Evolutionary conservation across 1,140 invertebrate genomes (phyloP), one percentile per base, ranked within the genome.

Genomic region (Amphibalanus amphitrite): DNA sequence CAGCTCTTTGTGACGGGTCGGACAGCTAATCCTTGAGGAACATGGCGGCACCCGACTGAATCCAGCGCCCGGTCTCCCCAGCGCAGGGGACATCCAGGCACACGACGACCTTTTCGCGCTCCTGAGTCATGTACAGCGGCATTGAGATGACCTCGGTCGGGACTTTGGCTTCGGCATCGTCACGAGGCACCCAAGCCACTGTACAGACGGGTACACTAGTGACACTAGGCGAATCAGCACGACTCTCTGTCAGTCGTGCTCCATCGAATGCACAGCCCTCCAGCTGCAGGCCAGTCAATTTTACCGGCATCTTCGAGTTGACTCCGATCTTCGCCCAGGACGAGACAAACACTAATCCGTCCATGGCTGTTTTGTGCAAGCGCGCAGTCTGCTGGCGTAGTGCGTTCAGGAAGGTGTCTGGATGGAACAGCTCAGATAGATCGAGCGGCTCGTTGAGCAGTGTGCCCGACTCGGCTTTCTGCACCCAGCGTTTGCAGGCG

Each of bases 331-430:
- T 74, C 65, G 76, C 75, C 70, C 78, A 78, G 84, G 84, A 86
- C 47, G 82, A 83, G 59, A 79, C 79, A 74, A 89, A 82, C 73
- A 81, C 79, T 69, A 90, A 78, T 74, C 83, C 83, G 77, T 90
- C 87, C 82, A 89, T 83, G 10, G 86, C 81, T 30, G 82, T 78
- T 29, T 82, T 78, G 68, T 82, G 77, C 75, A 84, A 87, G 83
- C 90, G 84, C 0, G 90, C 87, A 29, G 87, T 88, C 73, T 89
- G 84, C 79, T 93, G 90, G 77, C 92, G 87, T 0, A 95, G 80
- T 30, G 91, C 89, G 76, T 89, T 88, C 0, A 97, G 79, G 77
- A 96, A 90, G 23, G 89, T 87, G 71, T 89, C 86, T 1, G 92
- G 91, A 77, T 90, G 85, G 73, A 92, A 88, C 0, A 95, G 81